Base-by-base conservation (phyloP, 2,888 invertebrate species). In the Uropetala carovei region DNA sequence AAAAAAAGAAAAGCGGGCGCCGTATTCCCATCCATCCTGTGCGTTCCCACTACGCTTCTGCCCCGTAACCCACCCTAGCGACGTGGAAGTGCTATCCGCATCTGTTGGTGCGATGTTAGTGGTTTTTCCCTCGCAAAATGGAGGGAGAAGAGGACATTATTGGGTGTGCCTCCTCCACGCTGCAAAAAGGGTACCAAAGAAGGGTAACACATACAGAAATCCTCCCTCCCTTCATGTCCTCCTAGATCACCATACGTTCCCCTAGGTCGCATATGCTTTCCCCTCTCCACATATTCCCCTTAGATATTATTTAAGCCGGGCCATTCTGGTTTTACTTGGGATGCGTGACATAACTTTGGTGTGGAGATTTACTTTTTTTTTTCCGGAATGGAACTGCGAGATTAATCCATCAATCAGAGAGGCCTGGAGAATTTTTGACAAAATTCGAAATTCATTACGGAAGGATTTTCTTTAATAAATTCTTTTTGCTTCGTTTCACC, bases 61-160 rank as follows among this genome's bases (percentile, higher is more conserved):
- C 82, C 27, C 43, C 30, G 56, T 27, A 58, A 59, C 59, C 64
- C 89, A 59, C 89, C 43, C 43, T 60, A 60, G 60, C 43, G 85
- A 85, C 60, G 89, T n/a, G 83, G n/a, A 83, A 83, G 83, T 89
- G 89, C 64, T 89, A 64, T 89, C 43, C 89, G 89, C 89, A 89
- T 89, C 89, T 89, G 89, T 89, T 89, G 89, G 89, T 89, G 89
- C 89, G 89, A 89, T 89, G 64, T 89, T 89, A 89, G 89, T 89
- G 89, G 89, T 89, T 89, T 89, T 83, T 68, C 64, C 89, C n/a
- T 27, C 22, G 64, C 64, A 60, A 89, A 83, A 83, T 18, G 83
- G 57, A 18, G 30, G 27, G 30, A 16, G 82, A 27, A 3, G 27
- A 22, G 89, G 56, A 30, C 16, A 11, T 18, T 43, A n/a, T 27